Base-by-base conservation (phyloP, 2,797 vertebrate species). In the Hyperoplus immaculatus region DNA sequence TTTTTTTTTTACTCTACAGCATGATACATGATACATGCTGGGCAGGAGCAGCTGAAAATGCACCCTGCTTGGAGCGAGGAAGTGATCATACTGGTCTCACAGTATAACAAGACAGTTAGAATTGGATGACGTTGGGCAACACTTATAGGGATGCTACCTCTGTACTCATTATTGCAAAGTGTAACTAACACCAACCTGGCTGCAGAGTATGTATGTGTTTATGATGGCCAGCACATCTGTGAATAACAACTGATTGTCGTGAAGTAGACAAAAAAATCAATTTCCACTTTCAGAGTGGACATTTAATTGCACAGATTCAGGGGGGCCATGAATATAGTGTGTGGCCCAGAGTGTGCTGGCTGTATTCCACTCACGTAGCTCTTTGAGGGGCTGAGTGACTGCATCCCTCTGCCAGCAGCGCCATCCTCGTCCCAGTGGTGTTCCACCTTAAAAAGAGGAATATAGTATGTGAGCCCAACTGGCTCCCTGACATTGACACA, bases 361-460 rank as follows among this genome's bases (percentile, higher is more conserved):
- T 75, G 54, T 16, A 86, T 86, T 87, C 82, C 71, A 39, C 77
- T 89, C 82, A 86, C 72, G 60, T 83, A 64, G 76, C 77, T 82
- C 69, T 85, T 81, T 83, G 78, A 88, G 74, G 71, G 62, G 49
- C 60, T 87, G 90, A 90, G 58, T 80, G 86, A 88, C 88, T 84
- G 77, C 78, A 63, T 78, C 81, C 77, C 57, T 78, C 87, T 86
- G 88, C 83, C 81, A 87, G 85, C 76, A 86, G 89, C 77, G 47
- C 58, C 88, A 77, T 85, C 80, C 77, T 71, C 49, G 57, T 88
- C 84, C 80, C 84, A 77, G 80, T 83, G 69, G 87, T 56, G 57
- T 82, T 86, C 89, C 85, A 89, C 90, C 88, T 91, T 90, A 87
- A 92, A 89, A 87, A 91, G 90, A 93, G 61, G 74, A 81, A 90